Evolutionary conservation across 1,140 invertebrate species (phyloP), one percentile per base, ranked within the genome.

Genomic region (Listronotus oregonensis): DNA sequence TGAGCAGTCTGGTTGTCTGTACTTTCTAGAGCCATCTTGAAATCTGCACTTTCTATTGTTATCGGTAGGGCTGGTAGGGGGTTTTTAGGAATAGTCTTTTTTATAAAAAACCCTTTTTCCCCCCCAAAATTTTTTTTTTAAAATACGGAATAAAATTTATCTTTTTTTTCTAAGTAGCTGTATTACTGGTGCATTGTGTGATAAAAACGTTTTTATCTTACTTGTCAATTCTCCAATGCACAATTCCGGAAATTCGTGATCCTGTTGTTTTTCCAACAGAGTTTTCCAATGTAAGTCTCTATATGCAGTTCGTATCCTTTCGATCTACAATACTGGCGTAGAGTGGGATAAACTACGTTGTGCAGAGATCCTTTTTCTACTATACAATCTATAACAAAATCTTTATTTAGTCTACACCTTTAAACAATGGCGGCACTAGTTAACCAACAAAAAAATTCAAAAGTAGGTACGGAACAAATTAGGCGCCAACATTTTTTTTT

Each of bases 31-130:
- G 88, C 89, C 60, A 86, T 85, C 73, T 90, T 87, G 77, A 91
- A 92, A 79, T 92, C 90, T 15, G 88, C 85, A 69, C 85, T 87
- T 77, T 91, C 89, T 43, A 92, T 85, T 1, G 88, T 90, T 68
- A 89, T 86, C 7, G 90, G 90, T 12, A 92, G 79, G 91, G 81
- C n/a, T 89, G 87, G 86, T 87, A 21, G 90, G 90, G 40, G 91
- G 77, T 86, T 74, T 88, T 90, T 8, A 92, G 78, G 74, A 92
- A 91, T 55, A 92, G 75, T 10, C n/a, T n/a, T n/a, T n/a, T n/a
- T n/a, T n/a, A n/a, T n/a, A n/a, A n/a, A n/a, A n/a, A n/a, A n/a
- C n/a, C n/a, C n/a, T n/a, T n/a, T n/a, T n/a, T n/a, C n/a, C n/a
- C n/a, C n/a, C n/a, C n/a, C n/a, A n/a, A n/a, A n/a, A n/a, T n/a